Conservation (phyloP, 2,888 invertebrate species). For the Himalopsyche tibetana region DNA sequence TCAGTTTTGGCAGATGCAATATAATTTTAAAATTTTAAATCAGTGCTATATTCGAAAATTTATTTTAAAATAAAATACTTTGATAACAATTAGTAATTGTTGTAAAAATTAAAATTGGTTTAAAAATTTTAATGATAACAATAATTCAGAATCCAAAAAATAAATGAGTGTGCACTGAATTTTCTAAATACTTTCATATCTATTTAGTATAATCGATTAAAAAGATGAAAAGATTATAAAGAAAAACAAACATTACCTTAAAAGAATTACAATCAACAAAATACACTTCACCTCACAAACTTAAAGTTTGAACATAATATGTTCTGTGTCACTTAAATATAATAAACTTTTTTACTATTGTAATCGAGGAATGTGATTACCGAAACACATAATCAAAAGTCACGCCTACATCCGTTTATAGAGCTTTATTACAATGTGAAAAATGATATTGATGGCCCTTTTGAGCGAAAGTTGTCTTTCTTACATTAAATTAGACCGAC, state of each 20-base stretch:
- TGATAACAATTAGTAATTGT: too few relatives aligned
- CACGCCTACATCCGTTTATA: constrained; percentile 23
- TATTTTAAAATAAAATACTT: too few relatives aligned
- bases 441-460: constrained; percentile 17
- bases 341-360: constrained; percentile 5
- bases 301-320: constrained; percentile 5
- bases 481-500: constrained; percentile 36
- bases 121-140: too few relatives aligned
- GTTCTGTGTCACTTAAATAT: neutral
- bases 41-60: too few relatives aligned
- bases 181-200: too few relatives aligned
- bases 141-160: too few relatives aligned
- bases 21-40: too few relatives aligned
- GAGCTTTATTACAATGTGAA: neutral
- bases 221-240: too few relatives aligned
- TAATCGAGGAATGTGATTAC: neutral
- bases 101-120: too few relatives aligned
- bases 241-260: neutral
- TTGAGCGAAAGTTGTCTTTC: neutral
- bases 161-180: too few relatives aligned
- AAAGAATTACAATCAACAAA: neutral
- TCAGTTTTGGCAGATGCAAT: too few relatives aligned
- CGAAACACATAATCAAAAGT: constrained; percentile 7
- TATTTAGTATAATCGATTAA: too few relatives aligned
- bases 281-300: constrained; percentile 4